Evolutionary conservation across 2,888 invertebrate genomes (phyloP).

Genomic region (Tachina lurida): DNA sequence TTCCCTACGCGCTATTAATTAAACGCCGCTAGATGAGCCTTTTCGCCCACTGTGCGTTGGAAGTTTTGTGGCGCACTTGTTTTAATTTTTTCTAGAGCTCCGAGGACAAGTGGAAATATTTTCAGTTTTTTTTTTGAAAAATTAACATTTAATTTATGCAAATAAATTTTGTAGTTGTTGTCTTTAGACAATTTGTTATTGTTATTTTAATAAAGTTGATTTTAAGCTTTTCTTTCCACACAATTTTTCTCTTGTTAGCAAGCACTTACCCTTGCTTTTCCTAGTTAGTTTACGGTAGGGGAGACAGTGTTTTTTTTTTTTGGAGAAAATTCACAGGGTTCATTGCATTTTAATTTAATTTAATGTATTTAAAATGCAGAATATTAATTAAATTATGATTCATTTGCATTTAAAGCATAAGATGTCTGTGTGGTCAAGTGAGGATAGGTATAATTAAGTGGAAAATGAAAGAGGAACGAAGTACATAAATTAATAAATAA

Average conservation of each 20-base stretch:
- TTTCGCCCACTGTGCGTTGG: no score
- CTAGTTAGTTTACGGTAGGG: not conserved
- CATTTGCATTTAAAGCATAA: constrained; percentile 45
- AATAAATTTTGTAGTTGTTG: constrained; percentile 58
- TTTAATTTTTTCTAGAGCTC: constrained; percentile 7
- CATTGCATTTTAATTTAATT: constrained; percentile 60
- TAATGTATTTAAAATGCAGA: constrained; percentile 51
- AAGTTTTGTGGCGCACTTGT: constrained; percentile 20
- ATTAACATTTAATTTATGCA: constrained; percentile 68
- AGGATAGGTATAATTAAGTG: constrained; percentile 29
- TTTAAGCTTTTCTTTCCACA: constrained; percentile 45
- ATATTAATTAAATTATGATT: constrained; percentile 59
- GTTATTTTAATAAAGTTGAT: constrained; percentile 54
- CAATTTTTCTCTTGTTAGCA: constrained; percentile 13
- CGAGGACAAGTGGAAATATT: constrained; percentile 36
- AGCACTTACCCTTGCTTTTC: not conserved
- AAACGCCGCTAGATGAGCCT: no score
- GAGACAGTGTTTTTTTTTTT: not conserved
- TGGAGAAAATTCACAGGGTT: constrained; percentile 4
- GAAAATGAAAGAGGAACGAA: constrained; percentile 7
- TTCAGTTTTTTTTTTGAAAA: constrained; percentile 6
- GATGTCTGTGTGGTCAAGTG: constrained; percentile 41
- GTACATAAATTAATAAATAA: not conserved
- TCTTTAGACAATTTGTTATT: constrained; percentile 58
- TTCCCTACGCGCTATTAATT: no score